Conservation (phyloP, 1,140 invertebrate genomes). For the Brachionus rubens region DNA sequence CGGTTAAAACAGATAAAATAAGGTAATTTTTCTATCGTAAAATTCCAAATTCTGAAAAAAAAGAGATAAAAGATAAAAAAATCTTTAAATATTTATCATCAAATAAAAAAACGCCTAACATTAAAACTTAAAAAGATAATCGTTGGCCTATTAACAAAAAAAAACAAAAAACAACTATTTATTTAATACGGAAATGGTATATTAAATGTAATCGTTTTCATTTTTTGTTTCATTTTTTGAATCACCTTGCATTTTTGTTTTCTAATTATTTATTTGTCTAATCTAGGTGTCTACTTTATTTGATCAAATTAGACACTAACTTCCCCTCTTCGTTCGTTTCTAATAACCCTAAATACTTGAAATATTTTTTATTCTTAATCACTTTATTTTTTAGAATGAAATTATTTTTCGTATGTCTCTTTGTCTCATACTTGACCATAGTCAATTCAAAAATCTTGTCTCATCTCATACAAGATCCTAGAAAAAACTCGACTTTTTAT, state of each 20-base stretch:
- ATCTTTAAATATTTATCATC: too few relatives aligned
- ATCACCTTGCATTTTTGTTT: slow-evolving; percentile 6
- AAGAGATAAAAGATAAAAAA: too few relatives aligned
- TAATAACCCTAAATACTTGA: slow-evolving; percentile 21
- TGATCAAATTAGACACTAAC: slow-evolving; percentile 18
- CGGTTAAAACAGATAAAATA: too few relatives aligned
- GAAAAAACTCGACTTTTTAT: slow-evolving; percentile 5
- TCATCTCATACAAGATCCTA: slow-evolving; percentile 19
- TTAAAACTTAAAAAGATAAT: not conserved
- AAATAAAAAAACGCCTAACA: not conserved
- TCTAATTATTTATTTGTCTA: not conserved
- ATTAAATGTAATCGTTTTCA: slow-evolving; percentile 27
- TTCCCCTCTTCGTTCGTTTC: not conserved
- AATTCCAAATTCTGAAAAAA: too few relatives aligned
- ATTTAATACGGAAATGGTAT: slow-evolving; percentile 35
- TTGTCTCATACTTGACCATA: not conserved
- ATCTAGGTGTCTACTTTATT: slow-evolving; percentile 14
- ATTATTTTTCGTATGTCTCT: not conserved
- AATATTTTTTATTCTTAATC: slow-evolving; percentile 21
- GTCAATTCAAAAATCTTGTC: too few relatives aligned
- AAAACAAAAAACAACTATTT: slow-evolving; percentile 4
- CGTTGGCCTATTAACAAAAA: not conserved
- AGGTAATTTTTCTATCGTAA: too few relatives aligned
- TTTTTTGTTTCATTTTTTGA: too few relatives aligned
- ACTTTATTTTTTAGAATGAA: not conserved